Percentiles rank a stretch among this genome's conserved stretches.
Conservation (phyloP, 2,113 vertebrate species). For the Arenaria interpres region DNA sequence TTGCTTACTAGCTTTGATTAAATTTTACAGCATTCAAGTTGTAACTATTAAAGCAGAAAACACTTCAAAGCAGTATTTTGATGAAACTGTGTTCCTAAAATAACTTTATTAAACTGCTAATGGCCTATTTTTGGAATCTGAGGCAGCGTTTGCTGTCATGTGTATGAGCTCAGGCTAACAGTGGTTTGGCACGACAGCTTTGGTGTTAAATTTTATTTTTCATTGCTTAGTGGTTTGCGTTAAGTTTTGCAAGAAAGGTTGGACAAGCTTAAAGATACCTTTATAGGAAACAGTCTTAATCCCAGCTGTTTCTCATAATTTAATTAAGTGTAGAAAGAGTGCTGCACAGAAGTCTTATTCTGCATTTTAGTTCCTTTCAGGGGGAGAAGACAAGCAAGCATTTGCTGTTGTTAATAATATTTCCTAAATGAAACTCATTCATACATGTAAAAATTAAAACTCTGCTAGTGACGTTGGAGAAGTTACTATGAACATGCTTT, state of each 20-base stretch:
- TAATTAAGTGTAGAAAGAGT: neutral
- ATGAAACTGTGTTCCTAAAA: neutral
- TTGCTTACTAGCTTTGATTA: neutral
- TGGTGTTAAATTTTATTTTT: neutral
- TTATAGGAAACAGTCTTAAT: neutral
- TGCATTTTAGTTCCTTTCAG: neutral
- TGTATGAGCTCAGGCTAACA: neutral
- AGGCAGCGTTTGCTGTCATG: neutral
- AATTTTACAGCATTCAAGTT: neutral
- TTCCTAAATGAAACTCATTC: neutral
- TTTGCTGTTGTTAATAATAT: neutral
- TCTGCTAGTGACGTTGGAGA: neutral
- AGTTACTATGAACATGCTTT: neutral
- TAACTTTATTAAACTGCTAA: neutral
- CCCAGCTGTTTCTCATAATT: neutral
- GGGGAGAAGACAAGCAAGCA: neutral
- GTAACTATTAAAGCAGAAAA: neutral
- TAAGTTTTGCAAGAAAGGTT: neutral
- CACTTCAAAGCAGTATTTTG: neutral
- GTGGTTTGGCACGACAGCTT: neutral
- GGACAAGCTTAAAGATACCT: neutral
- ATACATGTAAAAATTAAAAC: neutral
- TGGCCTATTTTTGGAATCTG: neutral
- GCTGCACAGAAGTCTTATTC: neutral
- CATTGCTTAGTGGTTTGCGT: neutral